Evolutionary conservation across 2,888 invertebrate genomes (phyloP), one percentile per base, ranked within the genome.

Genomic region (Cheilosia variabilis): DNA sequence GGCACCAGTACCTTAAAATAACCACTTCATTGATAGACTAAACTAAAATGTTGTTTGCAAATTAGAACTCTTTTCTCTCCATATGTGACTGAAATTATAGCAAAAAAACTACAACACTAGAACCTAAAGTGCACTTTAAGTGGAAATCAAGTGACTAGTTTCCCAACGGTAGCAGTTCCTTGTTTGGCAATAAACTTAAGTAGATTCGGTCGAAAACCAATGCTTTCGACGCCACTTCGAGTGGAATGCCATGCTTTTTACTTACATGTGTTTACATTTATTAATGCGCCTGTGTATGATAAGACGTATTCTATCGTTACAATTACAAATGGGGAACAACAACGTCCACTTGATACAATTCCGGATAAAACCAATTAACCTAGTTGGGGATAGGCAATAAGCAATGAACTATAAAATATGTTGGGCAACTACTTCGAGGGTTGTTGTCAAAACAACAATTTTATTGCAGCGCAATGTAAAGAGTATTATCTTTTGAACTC

Each of bases 401-500:
- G 37, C 17, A 17, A 68, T 68, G 19, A 53, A 17, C 31, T 55
- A 41, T 52, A 22, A 31, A 55, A 19, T 19, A 27, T 13, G 34
- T 13, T 53, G 37, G 3, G 7, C 17, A 43, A 37, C 19, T 7
- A 10, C 19, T 45, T 31, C 4, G 45, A 22, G 19, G 2, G 43
- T 31, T 55, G 27, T 43, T 43, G 10, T 41, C 52, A n/a, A 50
- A 63, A 15, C 34, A 37, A 24, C 19, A 15, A 47, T 34, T 50
- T 63, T 50, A 65, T n/a, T n/a, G 5, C n/a, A 4, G 19, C 6
- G 7, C 6, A 15, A n/a, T 41, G 24, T 53, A 52, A 66, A 53
- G 41, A 24, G 7, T 37, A 24, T 37, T 65, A 65, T 65, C 65
- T 34, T 19, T 7, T 45, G n/a, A n/a, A 47, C n/a, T 17, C n/a